Conservation (phyloP, 1,140 invertebrate genomes). For the Calycopis cecrops region DNA sequence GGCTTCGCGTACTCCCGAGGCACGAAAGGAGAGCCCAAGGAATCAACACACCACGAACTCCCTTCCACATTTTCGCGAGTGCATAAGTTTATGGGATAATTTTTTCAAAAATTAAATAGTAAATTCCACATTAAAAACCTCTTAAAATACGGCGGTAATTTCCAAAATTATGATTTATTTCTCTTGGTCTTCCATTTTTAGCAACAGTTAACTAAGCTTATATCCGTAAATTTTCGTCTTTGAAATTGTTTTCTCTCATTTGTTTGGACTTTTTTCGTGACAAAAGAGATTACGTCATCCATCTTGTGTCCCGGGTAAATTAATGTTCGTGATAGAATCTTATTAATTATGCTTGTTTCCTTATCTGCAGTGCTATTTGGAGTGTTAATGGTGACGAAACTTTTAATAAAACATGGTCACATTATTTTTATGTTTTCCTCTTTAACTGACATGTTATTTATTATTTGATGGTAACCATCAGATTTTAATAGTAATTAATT, state of each 20-base stretch:
- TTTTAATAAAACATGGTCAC: not conserved
- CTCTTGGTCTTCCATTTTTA: conserved; percentile 2
- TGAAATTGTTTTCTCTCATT: conserved; percentile 48
- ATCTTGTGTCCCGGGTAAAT: conserved; percentile 36
- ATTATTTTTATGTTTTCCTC: not conserved
- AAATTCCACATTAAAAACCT: no score
- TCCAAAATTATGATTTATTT: conserved; percentile 4
- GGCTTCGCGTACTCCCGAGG: no score
- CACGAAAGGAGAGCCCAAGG: no score
- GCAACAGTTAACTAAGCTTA: conserved; percentile 11
- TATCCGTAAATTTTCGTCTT: conserved; percentile 41
- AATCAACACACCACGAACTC: no score
- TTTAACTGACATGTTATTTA: no score
- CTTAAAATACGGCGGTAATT: not conserved
- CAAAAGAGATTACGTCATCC: conserved; percentile 49
- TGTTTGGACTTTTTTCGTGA: conserved; percentile 45
- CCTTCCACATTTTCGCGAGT: no score
- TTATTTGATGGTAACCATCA: no score
- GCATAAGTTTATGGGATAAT: no score
- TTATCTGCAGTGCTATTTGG: conserved; percentile 6
- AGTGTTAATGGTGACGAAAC: conserved; percentile 10
- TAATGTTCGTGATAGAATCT: conserved; percentile 29
- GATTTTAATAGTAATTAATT: no score
- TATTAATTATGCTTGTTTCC: conserved; percentile 26
- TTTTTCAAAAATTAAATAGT: no score